Conservation (phyloP, 2,797 vertebrate species). For the Danio jaintianensis region DNA sequence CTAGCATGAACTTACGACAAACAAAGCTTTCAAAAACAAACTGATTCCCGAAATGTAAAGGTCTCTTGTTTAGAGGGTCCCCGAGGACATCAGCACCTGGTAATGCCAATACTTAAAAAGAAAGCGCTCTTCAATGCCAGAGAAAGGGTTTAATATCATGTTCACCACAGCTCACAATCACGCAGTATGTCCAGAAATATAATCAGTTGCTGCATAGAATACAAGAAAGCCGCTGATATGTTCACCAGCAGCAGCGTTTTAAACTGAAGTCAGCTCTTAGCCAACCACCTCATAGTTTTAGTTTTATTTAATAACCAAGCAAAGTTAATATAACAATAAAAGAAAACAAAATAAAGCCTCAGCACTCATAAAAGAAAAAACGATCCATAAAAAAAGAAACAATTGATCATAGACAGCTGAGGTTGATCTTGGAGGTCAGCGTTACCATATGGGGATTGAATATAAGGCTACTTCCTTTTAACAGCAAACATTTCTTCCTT, state of each 20-base stretch:
- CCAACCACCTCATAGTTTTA: conserved; percentile 60
- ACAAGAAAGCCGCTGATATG: conserved; percentile 65
- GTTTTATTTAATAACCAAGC: conserved; percentile 59
- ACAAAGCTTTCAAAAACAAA: conserved; percentile 23
- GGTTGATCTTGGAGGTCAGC: conserved; percentile 54
- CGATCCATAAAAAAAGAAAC: conserved; percentile 69
- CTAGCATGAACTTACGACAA: conserved; percentile 4
- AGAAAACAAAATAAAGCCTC: neutral
- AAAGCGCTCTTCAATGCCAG: conserved; percentile 48
- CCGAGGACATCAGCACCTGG: neutral
- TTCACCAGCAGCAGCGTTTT: conserved; percentile 66
- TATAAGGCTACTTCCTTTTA: conserved; percentile 71
- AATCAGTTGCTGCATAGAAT: conserved; percentile 75
- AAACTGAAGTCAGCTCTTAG: conserved; percentile 67
- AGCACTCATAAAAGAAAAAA: conserved; percentile 42
- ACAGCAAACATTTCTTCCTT: neutral
- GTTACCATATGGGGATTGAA: conserved; percentile 44
- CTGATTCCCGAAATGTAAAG: neutral
- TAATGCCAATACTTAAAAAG: neutral
- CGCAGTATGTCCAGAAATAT: conserved; percentile 64
- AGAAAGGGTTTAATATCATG: conserved; percentile 65
- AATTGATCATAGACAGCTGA: conserved; percentile 60
- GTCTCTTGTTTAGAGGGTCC: neutral
- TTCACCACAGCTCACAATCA: conserved; percentile 72
- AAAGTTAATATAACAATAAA: conserved; percentile 35